Conservation (phyloP, 2,797 vertebrate species). For the Betta splendens region DNA sequence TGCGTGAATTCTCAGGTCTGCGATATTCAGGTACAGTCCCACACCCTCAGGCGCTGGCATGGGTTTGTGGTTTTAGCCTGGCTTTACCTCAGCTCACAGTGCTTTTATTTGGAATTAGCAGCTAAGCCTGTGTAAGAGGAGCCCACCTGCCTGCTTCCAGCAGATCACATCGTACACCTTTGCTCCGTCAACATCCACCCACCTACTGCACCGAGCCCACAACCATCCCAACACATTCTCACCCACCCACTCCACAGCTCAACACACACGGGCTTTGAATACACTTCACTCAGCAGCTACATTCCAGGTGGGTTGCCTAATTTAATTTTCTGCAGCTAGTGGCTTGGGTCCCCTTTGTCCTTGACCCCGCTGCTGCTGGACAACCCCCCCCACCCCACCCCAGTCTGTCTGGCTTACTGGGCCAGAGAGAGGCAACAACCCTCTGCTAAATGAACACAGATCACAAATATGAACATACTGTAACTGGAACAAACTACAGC, state of each 20-base stretch:
- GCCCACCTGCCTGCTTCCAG: slow-evolving; percentile 52
- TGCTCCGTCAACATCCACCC: slow-evolving; percentile 62
- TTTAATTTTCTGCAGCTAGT: slow-evolving; percentile 71
- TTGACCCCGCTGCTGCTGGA: slow-evolving; percentile 66
- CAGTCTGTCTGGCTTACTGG: slow-evolving; percentile 47
- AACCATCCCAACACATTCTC: slow-evolving; percentile 33
- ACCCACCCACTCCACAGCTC: slow-evolving; percentile 38
- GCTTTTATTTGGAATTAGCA: slow-evolving; percentile 73
- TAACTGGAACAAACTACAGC: slow-evolving; percentile 21
- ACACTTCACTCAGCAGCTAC: slow-evolving; percentile 64
- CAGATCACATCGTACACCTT: slow-evolving; percentile 57
- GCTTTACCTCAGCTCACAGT: slow-evolving; percentile 59
- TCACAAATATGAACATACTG: slow-evolving; percentile 36
- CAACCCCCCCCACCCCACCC: slow-evolving; percentile 38
- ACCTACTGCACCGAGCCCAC: slow-evolving; percentile 60
- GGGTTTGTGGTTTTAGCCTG: slow-evolving; percentile 62
- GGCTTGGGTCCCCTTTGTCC: slow-evolving; percentile 62
- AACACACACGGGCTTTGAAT: slow-evolving; percentile 29
- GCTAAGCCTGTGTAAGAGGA: slow-evolving; percentile 58
- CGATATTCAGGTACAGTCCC: slow-evolving; percentile 51
- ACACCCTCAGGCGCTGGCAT: slow-evolving; percentile 36
- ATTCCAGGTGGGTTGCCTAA: slow-evolving; percentile 72
- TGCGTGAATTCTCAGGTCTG: slow-evolving; percentile 30
- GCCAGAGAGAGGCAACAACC: slow-evolving; percentile 36
- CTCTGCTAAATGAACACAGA: slow-evolving; percentile 45